phyloP scores from a whole-genome alignment of 1,140 invertebrate species.

The Hylaeus anthracinus region DNA sequence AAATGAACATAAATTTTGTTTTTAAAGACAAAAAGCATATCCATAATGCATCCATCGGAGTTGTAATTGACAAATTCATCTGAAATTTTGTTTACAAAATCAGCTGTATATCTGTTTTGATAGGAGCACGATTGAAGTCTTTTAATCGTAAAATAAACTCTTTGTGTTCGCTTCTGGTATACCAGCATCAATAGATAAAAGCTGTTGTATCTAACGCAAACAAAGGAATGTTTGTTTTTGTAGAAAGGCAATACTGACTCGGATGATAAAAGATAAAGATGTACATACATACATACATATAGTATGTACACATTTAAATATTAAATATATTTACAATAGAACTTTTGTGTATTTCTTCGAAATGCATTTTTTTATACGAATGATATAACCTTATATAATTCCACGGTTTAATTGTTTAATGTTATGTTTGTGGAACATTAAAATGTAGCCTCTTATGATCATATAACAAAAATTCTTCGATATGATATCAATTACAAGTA shows the following conservation, averaged over 20 bases:
- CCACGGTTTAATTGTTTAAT: too few relatives aligned
- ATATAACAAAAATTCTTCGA: too few relatives aligned
- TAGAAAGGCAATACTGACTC: slow-evolving; percentile 18
- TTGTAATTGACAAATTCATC: not conserved
- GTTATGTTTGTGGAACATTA: too few relatives aligned
- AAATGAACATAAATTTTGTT: not conserved
- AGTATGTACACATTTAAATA: too few relatives aligned
- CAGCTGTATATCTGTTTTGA: not conserved
- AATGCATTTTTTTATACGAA: too few relatives aligned
- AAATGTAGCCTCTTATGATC: too few relatives aligned
- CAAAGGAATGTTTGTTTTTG: slow-evolving; percentile 30
- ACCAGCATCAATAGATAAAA: not conserved
- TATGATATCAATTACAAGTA: not conserved
- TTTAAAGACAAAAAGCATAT: not conserved
- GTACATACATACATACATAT: not conserved
- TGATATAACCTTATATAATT: too few relatives aligned
- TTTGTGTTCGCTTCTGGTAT: not conserved
- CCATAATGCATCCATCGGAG: not conserved
- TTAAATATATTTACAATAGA: too few relatives aligned
- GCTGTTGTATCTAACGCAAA: slow-evolving; percentile 6
- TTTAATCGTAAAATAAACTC: not conserved
- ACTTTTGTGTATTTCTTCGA: too few relatives aligned
- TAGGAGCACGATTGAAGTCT: not conserved
- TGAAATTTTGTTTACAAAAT: not conserved
- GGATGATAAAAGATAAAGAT: slow-evolving; percentile 20